Evolutionary conservation across 1,140 invertebrate species (phyloP).

Genomic region (Pomacea maculata): DNA sequence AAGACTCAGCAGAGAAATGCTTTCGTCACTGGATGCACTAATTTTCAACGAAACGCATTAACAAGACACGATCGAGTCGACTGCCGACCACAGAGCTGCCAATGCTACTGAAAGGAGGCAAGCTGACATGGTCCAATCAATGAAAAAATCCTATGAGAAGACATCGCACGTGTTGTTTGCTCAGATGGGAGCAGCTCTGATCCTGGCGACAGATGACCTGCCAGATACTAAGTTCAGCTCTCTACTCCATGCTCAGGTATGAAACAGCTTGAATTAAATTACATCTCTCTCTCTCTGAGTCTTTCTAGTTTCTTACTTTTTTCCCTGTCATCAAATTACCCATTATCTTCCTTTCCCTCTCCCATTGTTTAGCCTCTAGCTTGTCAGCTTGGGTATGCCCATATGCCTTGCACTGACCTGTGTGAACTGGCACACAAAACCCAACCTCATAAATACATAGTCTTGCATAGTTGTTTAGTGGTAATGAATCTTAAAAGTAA

Average conservation of each 20-base stretch:
- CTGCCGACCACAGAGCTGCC: not conserved
- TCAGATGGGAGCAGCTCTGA: constrained; percentile 11
- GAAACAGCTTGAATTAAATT: no score
- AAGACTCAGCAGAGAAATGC: not conserved
- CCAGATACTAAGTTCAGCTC: not conserved
- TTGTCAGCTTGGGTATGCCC: no score
- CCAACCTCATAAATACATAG: no score
- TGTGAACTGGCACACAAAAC: no score
- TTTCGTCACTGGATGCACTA: not conserved
- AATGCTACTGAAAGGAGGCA: not conserved
- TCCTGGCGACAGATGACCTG: constrained; percentile 1
- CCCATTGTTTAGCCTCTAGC: no score
- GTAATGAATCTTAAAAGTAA: no score
- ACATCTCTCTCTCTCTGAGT: no score
- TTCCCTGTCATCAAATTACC: no score
- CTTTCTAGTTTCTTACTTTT: no score
- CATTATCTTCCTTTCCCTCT: no score
- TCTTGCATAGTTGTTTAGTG: no score
- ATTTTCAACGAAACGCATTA: not conserved
- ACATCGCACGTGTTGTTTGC: not conserved
- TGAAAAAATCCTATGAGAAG: not conserved
- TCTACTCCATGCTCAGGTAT: not conserved
- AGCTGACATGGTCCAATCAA: not conserved
- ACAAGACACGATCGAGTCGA: not conserved
- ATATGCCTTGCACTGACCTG: no score